Conservation (phyloP, 2,888 invertebrate genomes). For the Mimas tiliae region DNA sequence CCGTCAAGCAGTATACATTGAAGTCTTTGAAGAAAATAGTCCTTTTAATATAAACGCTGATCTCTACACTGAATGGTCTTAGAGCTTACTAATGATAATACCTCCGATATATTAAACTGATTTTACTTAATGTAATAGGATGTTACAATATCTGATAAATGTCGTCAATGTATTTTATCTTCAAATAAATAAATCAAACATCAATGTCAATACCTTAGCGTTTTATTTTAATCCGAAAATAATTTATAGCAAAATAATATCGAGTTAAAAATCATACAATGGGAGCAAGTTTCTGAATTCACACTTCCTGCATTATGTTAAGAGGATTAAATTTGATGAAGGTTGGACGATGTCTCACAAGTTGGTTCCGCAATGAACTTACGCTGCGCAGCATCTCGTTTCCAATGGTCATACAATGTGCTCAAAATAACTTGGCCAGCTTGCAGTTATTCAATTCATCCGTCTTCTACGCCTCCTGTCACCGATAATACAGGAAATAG, state of each 20-base stretch:
- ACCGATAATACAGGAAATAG: no score
- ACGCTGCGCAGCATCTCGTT: no score
- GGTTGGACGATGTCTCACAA: no score
- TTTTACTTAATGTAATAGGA: not conserved
- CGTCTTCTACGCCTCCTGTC: no score
- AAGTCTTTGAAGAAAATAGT: no score
- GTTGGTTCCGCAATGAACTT: no score
- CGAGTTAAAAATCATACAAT: constrained; percentile 32
- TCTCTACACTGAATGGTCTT: constrained; percentile 18
- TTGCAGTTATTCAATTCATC: no score
- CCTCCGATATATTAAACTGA: not conserved
- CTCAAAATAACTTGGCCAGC: no score
- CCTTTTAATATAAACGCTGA: constrained; percentile 7
- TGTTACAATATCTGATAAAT: not conserved
- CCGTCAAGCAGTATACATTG: no score
- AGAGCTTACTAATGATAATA: constrained; percentile 6
- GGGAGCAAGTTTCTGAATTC: not conserved
- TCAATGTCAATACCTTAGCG: constrained; percentile 50
- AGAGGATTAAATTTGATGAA: not conserved
- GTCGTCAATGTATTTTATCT: constrained; percentile 1
- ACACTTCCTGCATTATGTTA: not conserved
- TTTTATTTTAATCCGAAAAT: constrained; percentile 62
- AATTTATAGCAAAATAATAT: constrained; percentile 46
- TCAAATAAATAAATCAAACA: constrained; percentile 28
- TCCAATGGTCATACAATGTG: no score